Evolutionary conservation across 2,888 invertebrate genomes (phyloP), one percentile per base, ranked within the genome.

Genomic region (Anaspis maculata): DNA sequence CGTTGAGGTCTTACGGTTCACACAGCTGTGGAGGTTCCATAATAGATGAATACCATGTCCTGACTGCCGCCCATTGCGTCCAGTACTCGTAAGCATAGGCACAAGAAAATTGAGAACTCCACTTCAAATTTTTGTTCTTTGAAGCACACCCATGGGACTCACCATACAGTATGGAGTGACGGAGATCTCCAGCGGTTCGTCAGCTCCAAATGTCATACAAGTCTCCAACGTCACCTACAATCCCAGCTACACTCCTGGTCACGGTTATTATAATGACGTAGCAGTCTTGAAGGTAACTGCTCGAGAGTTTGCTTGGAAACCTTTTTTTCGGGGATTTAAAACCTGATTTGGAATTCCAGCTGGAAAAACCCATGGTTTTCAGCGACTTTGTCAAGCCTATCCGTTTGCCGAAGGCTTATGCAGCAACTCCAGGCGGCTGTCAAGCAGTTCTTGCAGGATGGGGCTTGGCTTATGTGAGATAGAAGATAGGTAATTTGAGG

Each of bases 391-490:
- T 42, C 7, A 34, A 35, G 22, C 41, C 49, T 3, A 33, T 44
- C 7, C 12, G 13, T 5, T 37, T 53, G 12, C 52, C 53, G 14
- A 23, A 33, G 7, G 45, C 41, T 28, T 34, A 27, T 21, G 41
- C 45, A 21, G 24, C 21, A 5, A 39, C 42, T n/a, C 47, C 48
- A n/a, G 39, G 30, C 23, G 34, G 41, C 11, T 16, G 42, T n/a
- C 13, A 15, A 1, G 45, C 44, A n/a, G 30, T 47, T 13, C 34
- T 54, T 4, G 42, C 45, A 4, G 51, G 51, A 34, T 51, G 51
- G 51, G 50, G 50, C 11, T 32, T 21, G n/a, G 15, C 22, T 13
- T 35, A 34, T 11, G 45, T 46, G 37, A 25, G 40, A 29, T 9
- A 10, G 27, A 11, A 11, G 24, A 19, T 24, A 13, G 2, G 3